phyloP scores from a whole-genome alignment of 2,888 invertebrate genomes.

The Hoplodrina blanda region DNA sequence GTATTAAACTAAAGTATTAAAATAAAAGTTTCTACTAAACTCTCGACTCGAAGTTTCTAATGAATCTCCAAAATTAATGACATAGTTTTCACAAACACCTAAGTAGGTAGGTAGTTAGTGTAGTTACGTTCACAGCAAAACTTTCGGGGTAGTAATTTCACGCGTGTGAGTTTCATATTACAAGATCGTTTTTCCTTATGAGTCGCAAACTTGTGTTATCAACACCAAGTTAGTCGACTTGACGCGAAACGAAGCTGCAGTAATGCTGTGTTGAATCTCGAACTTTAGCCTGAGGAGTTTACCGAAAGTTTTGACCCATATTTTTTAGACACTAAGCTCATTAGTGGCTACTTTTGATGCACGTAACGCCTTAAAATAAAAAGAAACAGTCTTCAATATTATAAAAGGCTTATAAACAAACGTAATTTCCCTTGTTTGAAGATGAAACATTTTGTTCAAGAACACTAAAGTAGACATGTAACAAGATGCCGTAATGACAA shows the following conservation, averaged over 20 bases:
- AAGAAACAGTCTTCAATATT: conserved; percentile 11
- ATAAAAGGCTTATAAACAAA: conserved; percentile 15
- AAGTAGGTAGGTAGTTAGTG: conserved; percentile 32
- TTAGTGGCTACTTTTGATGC: conserved; percentile 47
- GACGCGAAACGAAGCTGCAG: conserved; percentile 33
- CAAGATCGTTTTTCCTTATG: conserved; percentile 60
- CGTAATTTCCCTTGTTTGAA: background rate
- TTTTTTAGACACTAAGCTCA: conserved; percentile 45
- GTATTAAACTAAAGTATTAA: conserved; percentile 34
- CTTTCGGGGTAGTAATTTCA: conserved; percentile 55
- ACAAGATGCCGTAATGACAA: conserved; percentile 4
- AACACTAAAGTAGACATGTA: conserved; percentile 2
- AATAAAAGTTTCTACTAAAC: conserved; percentile 29
- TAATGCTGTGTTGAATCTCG: conserved; percentile 47
- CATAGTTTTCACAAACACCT: conserved; percentile 48
- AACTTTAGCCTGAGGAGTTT: conserved; percentile 38
- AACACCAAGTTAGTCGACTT: conserved; percentile 48
- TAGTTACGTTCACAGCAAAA: conserved; percentile 19
- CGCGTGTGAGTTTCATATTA: conserved; percentile 57
- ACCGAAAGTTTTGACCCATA: conserved; percentile 45
- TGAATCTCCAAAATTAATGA: conserved; percentile 54
- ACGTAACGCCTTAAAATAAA: conserved; percentile 19
- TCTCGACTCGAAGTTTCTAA: conserved; percentile 30
- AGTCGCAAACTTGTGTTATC: conserved; percentile 54
- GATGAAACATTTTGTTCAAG: background rate